Evolutionary conservation across 2,113 vertebrate species (phyloP).

Genomic region (Nothocercus nigrocapillus): DNA sequence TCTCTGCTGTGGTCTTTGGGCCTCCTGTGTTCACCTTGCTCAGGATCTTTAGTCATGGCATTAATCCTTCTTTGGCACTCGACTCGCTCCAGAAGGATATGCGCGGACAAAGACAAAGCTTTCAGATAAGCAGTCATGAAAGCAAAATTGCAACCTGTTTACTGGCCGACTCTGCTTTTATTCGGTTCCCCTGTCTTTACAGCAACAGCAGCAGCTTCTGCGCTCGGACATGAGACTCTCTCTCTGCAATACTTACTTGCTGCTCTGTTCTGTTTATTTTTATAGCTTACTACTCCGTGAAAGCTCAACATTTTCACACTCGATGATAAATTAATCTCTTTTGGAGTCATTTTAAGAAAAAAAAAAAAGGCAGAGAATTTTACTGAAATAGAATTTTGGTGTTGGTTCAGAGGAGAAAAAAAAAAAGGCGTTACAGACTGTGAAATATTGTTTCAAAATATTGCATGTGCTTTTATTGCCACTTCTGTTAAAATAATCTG

Average conservation of each 20-base stretch:
- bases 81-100: not conserved
- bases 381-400: not conserved
- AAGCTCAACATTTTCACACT: not conserved
- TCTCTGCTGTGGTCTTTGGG: not conserved
- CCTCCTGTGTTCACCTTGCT: not conserved
- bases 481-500: not conserved
- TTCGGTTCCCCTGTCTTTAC: not conserved
- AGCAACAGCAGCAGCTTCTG: not conserved
- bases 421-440: not conserved
- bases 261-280: not conserved
- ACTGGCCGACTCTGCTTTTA: not conserved
- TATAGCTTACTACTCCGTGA: not conserved
- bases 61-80: not conserved
- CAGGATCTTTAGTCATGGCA: fast-evolving
- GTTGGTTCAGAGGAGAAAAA: not conserved
- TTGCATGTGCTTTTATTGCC: not conserved
- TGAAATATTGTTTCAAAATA: not conserved
- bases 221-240: not conserved
- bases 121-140: not conserved
- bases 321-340: not conserved
- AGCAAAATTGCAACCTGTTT: not conserved
- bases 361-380: not conserved
- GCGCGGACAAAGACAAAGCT: not conserved
- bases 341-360: not conserved
- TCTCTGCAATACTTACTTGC: not conserved